These are phyloP conservation scores for Acrossocheilus wenchowensis DNA, from an alignment of 2,797 vertebrate genomes.

Conservation along the genomic window DNA sequence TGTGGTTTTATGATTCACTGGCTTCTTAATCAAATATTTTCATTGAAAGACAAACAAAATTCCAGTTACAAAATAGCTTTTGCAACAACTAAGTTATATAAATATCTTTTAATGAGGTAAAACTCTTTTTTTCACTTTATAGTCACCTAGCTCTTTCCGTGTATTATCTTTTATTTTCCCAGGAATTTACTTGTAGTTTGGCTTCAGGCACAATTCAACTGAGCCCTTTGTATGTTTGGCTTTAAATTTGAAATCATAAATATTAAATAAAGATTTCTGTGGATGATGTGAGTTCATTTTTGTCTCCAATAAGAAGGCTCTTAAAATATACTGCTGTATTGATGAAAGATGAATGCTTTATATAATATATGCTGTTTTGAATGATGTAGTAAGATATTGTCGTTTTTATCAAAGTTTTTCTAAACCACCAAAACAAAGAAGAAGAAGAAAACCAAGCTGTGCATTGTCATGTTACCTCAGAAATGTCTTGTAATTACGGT, in stretches of 20 bases:
- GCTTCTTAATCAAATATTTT: neutral
- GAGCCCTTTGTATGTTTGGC: neutral
- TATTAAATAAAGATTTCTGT: neutral
- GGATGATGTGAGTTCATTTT: neutral
- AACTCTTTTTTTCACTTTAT: neutral
- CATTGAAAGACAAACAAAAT: neutral
- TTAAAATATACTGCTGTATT: too few relatives aligned
- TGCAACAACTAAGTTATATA: neutral
- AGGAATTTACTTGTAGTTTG: constrained; percentile 35
- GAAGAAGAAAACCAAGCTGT: neutral
- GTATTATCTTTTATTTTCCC: neutral
- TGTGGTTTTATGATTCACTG: neutral
- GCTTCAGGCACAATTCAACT: constrained; percentile 63
- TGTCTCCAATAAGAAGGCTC: neutral
- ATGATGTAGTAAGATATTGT: neutral
- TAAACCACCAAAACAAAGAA: neutral
- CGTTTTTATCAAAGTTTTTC: neutral
- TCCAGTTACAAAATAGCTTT: neutral
- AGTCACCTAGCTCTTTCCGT: neutral
- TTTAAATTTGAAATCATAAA: neutral
- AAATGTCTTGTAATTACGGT: neutral
- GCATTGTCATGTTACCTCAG: neutral
- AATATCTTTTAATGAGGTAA: neutral
- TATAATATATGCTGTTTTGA: neutral
- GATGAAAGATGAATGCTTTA: too few relatives aligned